Evolutionary conservation across 2,888 invertebrate genomes (phyloP).

Genomic region (Synanthedon tipuliformis): DNA sequence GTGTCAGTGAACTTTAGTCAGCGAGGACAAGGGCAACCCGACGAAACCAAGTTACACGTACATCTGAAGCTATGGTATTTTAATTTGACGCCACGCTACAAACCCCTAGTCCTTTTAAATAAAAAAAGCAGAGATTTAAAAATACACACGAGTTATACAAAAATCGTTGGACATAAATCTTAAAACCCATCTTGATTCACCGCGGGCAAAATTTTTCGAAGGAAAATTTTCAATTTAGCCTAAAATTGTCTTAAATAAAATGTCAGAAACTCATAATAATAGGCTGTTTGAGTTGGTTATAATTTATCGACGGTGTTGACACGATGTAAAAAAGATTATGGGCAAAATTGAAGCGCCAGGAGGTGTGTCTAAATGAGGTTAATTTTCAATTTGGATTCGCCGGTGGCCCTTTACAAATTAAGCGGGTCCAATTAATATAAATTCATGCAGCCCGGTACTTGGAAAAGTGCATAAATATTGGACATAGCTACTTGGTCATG

Average conservation of each 20-base stretch:
- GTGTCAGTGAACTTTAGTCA: constrained; percentile 47
- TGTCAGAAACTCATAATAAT: constrained; percentile 60
- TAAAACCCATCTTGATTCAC: constrained; percentile 41
- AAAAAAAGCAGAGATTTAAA: constrained; percentile 4
- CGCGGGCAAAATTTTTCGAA: constrained; percentile 47
- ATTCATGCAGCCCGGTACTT: constrained; percentile 34
- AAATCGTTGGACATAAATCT: constrained; percentile 45
- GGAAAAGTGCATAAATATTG: constrained; percentile 44
- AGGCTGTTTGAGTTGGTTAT: constrained; percentile 56
- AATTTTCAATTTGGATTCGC: constrained; percentile 64
- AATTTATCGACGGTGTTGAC: constrained; percentile 65
- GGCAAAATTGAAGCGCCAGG: constrained; percentile 44
- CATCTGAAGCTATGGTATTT: constrained; percentile 30
- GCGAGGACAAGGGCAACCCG: constrained; percentile 39
- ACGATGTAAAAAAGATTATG: constrained; percentile 40
- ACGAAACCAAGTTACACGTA: constrained; percentile 36
- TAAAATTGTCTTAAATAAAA: constrained; percentile 56
- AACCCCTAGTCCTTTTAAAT: neutral
- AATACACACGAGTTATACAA: constrained; percentile 12
- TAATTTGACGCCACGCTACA: neutral
- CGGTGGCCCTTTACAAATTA: constrained; percentile 59
- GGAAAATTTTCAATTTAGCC: constrained; percentile 55
- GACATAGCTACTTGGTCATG: constrained; percentile 35
- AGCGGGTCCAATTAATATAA: constrained; percentile 38
- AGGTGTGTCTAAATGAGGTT: constrained; percentile 60